Base-by-base conservation (phyloP, 35 echinoderm and acorn worm genomes). In the Ophiothrix spiculata region DNA sequence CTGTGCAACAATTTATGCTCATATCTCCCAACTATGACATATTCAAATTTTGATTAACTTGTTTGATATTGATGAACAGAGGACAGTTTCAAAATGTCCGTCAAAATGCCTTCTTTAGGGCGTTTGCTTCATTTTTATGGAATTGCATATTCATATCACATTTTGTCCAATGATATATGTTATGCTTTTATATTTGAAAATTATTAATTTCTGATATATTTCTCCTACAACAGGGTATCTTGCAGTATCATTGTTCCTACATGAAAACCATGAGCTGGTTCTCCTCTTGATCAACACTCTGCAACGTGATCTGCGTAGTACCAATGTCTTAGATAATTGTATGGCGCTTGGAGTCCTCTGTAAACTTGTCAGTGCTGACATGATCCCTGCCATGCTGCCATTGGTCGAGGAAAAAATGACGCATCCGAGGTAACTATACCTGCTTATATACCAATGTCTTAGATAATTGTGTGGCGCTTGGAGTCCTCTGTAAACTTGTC, bases 221-320 rank as follows among this genome's bases (percentile, higher is more conserved):
- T n/a, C n/a, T n/a, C n/a, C n/a, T n/a, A n/a, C n/a, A n/a, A 32
- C 76, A 98, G 95, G 95, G 38, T 98, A 98, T 79, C 83, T 98
- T 38, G 92, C 92, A 87, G 86, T 98, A 15, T 64, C 81, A 42
- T 32, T 98, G 28, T 91, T 98, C 46, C 81, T 98, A 19, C 85
- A 94, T 86, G 82, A 84, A 54, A 79, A 94, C 33, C 95, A 98
- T 89, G 95, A 98, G 64, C 45, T 98, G 38, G 49, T 99, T 0
- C 69, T 99, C 2, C 89, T 99, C 0, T 83, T 99, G 33, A 87
- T 99, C 56, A 99, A 99, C 80, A 99, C 96, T 0, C 49, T 99
- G 15, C 96, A 99, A 73, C 83, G 88, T 46, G 96, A 99, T 81
- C 86, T 99, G 28, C 80, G 83, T 33, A 99, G 96, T 56, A 94